These are phyloP conservation scores for Thripadectes ignobilis DNA, from an alignment of 2,797 vertebrate genomes.

Conservation along the genomic window DNA sequence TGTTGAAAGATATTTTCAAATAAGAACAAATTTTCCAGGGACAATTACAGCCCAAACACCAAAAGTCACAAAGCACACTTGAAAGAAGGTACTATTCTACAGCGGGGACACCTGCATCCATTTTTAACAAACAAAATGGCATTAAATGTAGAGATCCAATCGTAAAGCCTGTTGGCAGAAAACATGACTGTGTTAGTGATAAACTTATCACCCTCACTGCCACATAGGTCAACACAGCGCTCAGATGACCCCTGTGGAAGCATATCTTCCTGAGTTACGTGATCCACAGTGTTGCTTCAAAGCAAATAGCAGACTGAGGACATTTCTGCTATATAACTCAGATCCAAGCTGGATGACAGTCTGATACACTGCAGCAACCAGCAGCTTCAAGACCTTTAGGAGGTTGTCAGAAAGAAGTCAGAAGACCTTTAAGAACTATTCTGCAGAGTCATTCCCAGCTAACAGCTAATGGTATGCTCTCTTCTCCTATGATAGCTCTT, in stretches of 20 bases:
- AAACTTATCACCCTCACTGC: neutral
- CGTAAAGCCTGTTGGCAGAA: neutral
- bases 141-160: neutral
- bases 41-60: neutral
- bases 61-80: neutral
- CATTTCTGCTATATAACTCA: neutral
- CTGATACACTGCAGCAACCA: neutral
- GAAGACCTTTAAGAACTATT: slow-evolving; percentile 22
- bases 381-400: neutral
- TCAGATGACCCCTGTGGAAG: neutral
- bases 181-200: neutral
- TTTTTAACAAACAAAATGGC: neutral
- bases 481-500: neutral
- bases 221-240: neutral
- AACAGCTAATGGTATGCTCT: neutral
- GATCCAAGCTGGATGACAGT: neutral
- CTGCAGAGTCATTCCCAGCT: slow-evolving; percentile 50
- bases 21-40: neutral
- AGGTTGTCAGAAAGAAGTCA: slow-evolving; percentile 5
- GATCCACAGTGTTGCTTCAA: neutral
- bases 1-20: neutral
- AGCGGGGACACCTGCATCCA: neutral
- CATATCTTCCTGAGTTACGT: neutral
- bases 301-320: neutral
- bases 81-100: neutral